phyloP scores from a whole-genome alignment of 2,888 invertebrate genomes.

The Clunio marinus region DNA sequence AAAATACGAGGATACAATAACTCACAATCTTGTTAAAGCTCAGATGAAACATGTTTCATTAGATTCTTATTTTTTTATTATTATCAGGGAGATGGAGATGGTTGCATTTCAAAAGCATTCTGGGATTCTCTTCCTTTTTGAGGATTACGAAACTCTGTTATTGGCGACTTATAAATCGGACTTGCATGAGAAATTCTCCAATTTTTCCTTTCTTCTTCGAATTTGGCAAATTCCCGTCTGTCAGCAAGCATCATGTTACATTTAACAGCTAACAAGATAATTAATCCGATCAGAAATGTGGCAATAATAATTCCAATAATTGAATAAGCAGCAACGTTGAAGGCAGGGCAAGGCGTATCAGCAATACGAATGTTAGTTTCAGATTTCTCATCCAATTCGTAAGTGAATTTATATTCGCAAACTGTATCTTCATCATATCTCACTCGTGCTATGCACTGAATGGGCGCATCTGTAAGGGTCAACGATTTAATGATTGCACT shows the following conservation, averaged over 20 bases:
- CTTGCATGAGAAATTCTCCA: no score
- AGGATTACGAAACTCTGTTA: conserved; percentile 57
- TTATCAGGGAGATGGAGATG: no score
- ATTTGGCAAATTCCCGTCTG: conserved; percentile 55
- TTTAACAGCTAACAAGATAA: conserved; percentile 52
- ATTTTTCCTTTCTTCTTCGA: conserved; percentile 53
- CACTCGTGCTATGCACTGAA: conserved; percentile 46
- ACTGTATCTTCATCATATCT: conserved; percentile 45
- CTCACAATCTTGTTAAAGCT: no score
- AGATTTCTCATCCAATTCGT: conserved; percentile 42
- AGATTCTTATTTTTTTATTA: no score
- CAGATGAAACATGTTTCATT: no score
- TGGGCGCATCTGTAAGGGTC: conserved; percentile 42
- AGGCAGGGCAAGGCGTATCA: conserved; percentile 44
- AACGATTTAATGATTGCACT: neutral
- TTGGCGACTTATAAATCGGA: conserved; percentile 62
- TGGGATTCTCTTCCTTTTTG: conserved; percentile 43
- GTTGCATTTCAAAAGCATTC: conserved; percentile 30
- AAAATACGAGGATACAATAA: no score
- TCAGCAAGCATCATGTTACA: conserved; percentile 53
- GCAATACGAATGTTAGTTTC: conserved; percentile 45
- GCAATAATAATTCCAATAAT: conserved; percentile 50
- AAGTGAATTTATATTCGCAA: conserved; percentile 48
- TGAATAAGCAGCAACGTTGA: conserved; percentile 43
- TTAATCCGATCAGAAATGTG: conserved; percentile 53